phyloP scores from a whole-genome alignment of 1,140 invertebrate species.

The Thaumetopoea pityocampa region DNA sequence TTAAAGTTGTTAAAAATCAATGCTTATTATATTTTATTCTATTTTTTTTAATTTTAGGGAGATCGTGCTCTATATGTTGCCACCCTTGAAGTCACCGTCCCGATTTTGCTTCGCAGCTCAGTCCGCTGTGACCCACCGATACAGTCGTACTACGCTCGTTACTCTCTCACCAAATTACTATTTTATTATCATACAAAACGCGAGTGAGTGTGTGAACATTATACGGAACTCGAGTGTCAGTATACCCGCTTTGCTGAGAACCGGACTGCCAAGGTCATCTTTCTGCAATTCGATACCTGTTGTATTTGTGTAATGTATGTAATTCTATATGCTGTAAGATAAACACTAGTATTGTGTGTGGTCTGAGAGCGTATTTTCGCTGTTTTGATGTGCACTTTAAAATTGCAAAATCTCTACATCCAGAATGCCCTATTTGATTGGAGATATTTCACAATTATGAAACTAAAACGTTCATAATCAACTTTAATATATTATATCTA shows the following conservation, averaged over 20 bases:
- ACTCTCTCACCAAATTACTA: constrained; percentile 25
- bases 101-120: constrained; percentile 38
- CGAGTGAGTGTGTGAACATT: constrained; percentile 53
- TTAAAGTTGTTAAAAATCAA: too few relatives aligned
- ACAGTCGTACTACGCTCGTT: constrained; percentile 31
- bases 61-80: constrained; percentile 27
- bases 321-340: constrained; percentile 22
- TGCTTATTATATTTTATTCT: too few relatives aligned
- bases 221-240: constrained; percentile 32
- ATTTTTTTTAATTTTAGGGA: too few relatives aligned
- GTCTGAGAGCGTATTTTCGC: constrained; percentile 15
- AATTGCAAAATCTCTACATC: too few relatives aligned
- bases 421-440: too few relatives aligned
- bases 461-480: too few relatives aligned
- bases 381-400: constrained; percentile 15
- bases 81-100: constrained; percentile 39
- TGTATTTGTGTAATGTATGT: constrained; percentile 43
- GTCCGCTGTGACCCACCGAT: constrained; percentile 44
- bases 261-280: constrained; percentile 43
- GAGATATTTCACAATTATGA: too few relatives aligned
- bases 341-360: constrained; percentile 20
- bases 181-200: constrained; percentile 38
- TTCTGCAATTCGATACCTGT: constrained; percentile 46
- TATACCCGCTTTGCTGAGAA: constrained; percentile 28
- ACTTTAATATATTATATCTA: too few relatives aligned